Evolutionary conservation across 2,797 vertebrate genomes (phyloP).

Genomic region (Sebastes reedi): DNA sequence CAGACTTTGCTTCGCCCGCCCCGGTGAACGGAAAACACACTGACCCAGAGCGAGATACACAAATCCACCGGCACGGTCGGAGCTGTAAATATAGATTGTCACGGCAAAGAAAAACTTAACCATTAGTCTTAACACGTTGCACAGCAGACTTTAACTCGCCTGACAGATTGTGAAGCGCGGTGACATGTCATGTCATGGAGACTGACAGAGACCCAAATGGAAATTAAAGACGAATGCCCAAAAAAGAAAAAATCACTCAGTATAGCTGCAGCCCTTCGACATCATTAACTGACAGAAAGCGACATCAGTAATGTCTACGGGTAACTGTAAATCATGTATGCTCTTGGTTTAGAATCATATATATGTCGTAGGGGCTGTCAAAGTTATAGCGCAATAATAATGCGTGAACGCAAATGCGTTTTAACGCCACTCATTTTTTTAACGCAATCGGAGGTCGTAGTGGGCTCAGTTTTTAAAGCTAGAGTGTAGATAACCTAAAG

Average conservation of each 20-base stretch:
- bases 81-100: conserved; percentile 7
- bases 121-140: conserved; percentile 6
- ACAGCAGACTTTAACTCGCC: conserved; percentile 10
- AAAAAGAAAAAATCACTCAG: not conserved
- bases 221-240: conserved; percentile 31
- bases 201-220: conserved; percentile 33
- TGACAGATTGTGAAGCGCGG: conserved; percentile 37
- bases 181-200: conserved; percentile 34
- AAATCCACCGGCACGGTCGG: conserved; percentile 1
- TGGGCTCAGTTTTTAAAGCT: too few relatives aligned
- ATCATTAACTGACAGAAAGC: not conserved
- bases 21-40: not conserved
- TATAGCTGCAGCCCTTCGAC: not conserved
- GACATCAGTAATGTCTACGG: not conserved
- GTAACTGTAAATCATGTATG: not conserved
- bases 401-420: too few relatives aligned
- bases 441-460: too few relatives aligned
- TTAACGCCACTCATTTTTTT: too few relatives aligned
- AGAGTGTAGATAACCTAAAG: too few relatives aligned
- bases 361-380: too few relatives aligned
- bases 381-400: too few relatives aligned
- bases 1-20: not conserved
- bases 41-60: not conserved
- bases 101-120: conserved; percentile 2
- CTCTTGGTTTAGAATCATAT: not conserved